These are phyloP conservation scores for Amphipyra berbera DNA, from an alignment of 2,888 invertebrate species.

Conservation along the genomic window DNA sequence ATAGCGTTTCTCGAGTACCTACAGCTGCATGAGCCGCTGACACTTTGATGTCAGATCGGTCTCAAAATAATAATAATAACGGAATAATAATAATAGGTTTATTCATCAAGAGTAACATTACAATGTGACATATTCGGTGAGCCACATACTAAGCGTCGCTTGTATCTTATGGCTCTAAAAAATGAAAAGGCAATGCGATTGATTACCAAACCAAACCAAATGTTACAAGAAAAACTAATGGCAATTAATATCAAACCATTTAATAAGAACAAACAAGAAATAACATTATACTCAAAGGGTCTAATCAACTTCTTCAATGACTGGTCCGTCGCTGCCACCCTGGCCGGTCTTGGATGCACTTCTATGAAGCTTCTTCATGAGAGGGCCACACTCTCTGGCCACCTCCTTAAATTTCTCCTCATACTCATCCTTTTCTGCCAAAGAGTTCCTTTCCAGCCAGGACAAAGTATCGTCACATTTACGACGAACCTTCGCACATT, in stretches of 20 bases:
- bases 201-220: too few species aligned
- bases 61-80: too few species aligned
- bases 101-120: too few species aligned
- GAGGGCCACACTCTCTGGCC: slow-evolving; percentile 74
- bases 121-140: too few species aligned
- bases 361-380: slow-evolving; percentile 90
- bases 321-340: slow-evolving; percentile 79
- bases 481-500: slow-evolving; percentile 86
- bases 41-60: too few species aligned
- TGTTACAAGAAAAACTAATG: too few species aligned
- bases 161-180: too few species aligned
- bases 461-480: slow-evolving; percentile 90
- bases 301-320: slow-evolving; percentile 90
- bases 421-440: slow-evolving; percentile 92
- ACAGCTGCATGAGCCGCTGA: too few species aligned
- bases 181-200: too few species aligned
- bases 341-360: slow-evolving; percentile 67
- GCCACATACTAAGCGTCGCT: too few species aligned
- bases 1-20: too few species aligned
- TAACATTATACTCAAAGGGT: slow-evolving; percentile 18
- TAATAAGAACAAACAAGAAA: slow-evolving; percentile 40
- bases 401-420: slow-evolving; percentile 87
- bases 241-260: slow-evolving; percentile 10
- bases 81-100: too few species aligned
- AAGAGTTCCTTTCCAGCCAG: slow-evolving; percentile 92